Conservation (phyloP, 2,113 vertebrate genomes). For the Vombatus ursinus region DNA sequence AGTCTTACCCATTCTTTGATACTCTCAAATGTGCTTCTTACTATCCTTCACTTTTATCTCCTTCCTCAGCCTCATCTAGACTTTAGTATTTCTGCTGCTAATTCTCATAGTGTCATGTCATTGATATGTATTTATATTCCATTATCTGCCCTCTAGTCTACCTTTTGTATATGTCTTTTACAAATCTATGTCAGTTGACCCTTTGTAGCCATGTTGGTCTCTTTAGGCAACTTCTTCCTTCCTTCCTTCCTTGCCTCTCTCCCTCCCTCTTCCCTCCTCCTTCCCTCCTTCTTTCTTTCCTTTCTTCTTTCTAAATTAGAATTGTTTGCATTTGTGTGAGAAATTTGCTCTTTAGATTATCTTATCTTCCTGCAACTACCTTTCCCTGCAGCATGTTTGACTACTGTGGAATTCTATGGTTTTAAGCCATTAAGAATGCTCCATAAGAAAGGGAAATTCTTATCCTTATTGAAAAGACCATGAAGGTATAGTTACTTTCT, state of each 20-base stretch:
- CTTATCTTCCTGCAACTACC: not conserved
- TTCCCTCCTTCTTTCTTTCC: fast-evolving
- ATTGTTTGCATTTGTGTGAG: not conserved
- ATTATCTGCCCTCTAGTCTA: not conserved
- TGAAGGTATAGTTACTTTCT: not conserved
- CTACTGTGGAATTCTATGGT: not conserved
- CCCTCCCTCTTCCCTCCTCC: too few relatives aligned
- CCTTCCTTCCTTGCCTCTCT: too few relatives aligned
- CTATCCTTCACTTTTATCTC: not conserved
- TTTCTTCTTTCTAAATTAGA: not conserved
- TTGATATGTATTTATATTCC: not conserved
- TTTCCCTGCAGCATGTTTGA: not conserved
- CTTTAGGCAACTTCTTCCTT: not conserved
- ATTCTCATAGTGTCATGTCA: not conserved
- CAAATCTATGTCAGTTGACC: not conserved
- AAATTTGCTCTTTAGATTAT: not conserved
- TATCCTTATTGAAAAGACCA: not conserved
- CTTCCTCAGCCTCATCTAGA: not conserved
- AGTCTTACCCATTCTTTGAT: not conserved
- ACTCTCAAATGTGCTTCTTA: not conserved
- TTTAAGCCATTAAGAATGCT: not conserved
- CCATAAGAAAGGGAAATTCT: not conserved
- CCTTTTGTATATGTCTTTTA: not conserved
- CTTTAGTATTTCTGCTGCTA: not conserved
- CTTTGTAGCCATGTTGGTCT: not conserved